Percentiles rank a stretch among this genome's conserved stretches.
Conservation (phyloP, 2,113 vertebrate genomes). For the Mesocricetus auratus region DNA sequence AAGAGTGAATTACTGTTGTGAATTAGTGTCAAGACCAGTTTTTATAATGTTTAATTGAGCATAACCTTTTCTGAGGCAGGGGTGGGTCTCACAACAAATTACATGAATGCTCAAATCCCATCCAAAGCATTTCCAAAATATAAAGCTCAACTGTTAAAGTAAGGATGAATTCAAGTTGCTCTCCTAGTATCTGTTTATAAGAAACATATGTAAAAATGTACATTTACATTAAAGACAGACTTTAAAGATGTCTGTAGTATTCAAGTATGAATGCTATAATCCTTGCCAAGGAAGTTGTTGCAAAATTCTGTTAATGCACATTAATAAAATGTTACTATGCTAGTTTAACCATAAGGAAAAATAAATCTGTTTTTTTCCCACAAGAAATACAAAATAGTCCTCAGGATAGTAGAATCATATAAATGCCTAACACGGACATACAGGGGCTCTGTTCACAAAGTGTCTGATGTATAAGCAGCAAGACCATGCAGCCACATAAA, state of each 20-base stretch:
- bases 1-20: constrained; percentile 57
- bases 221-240: neutral
- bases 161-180: neutral
- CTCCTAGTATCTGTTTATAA: neutral
- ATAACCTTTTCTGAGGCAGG: constrained; percentile 38
- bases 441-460: neutral
- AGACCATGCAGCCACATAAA: neutral
- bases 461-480: neutral
- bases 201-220: constrained; percentile 2
- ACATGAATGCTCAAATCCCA: constrained; percentile 47
- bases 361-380: neutral
- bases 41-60: constrained; percentile 63
- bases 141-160: constrained; percentile 44
- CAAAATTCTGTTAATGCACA: neutral
- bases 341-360: constrained; percentile 47
- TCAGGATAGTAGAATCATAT: neutral
- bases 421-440: neutral
- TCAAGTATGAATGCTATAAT: neutral
- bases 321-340: neutral
- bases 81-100: constrained; percentile 32
- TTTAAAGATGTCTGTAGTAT: neutral
- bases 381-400: constrained; percentile 17
- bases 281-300: neutral
- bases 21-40: constrained; percentile 67
- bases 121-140: constrained; percentile 43